Evolutionary conservation across 2,888 invertebrate genomes (phyloP), one percentile per base, ranked within the genome.

Genomic region (Bembecia ichneumoniformis): DNA sequence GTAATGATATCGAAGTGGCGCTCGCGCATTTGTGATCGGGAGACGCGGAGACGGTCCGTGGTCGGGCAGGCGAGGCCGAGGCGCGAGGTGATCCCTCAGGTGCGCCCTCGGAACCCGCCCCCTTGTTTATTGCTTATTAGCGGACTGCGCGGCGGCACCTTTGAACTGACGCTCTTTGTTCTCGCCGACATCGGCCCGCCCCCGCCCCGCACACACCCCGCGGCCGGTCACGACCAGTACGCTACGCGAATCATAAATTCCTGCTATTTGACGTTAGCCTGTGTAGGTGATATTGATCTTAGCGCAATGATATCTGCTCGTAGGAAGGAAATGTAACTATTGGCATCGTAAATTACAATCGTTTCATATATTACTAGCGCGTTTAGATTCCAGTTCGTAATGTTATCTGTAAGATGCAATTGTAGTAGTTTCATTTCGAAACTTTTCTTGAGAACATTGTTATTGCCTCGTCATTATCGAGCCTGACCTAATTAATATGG

Each of bases 61-160:
- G 13, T 14, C 40, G n/a, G 40, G 13, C 14, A n/a, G 11, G 40
- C 40, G 40, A 40, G 28, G 28, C 60, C 62, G 64, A 63, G 68
- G 73, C 69, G 73, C 73, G 77, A 76, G 80, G 74, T 80, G 83
- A 84, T 86, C 77, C 79, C 75, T 86, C 82, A 82, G 83, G 77
- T 82, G 83, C 76, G 78, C 78, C 78, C 71, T 67, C 69, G 64
- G 72, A 72, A 75, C 68, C 83, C 86, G 82, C 87, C 87, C 86
- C 82, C 87, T 86, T 87, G 87, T 87, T 87, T 87, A 87, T 87
- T 86, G 86, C 87, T 87, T 86, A 87, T 86, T 87, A 87, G 84
- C 82, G 76, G 64, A 72, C 73, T 68, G 67, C 65, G 73, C 74
- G 77, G 84, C 86, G 86, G 86, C 80, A 67, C 81, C 76, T 83